These are phyloP conservation scores for Labroides dimidiatus DNA, from an alignment of 2,797 vertebrate genomes.

Conservation along the genomic window DNA sequence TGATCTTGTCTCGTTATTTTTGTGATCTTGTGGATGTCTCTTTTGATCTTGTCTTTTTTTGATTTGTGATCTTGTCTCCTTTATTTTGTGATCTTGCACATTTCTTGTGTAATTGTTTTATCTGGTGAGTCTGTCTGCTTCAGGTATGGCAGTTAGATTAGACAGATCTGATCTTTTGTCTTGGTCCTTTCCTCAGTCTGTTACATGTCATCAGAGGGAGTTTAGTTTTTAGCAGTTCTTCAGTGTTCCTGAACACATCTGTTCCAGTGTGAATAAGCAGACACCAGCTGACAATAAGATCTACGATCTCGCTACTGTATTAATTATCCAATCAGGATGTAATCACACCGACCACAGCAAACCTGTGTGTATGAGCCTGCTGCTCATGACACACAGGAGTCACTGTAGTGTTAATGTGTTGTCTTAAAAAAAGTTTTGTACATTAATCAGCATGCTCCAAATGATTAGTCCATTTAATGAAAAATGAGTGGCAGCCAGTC, in stretches of 20 bases:
- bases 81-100: no score
- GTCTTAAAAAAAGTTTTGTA: slow-evolving; percentile 35
- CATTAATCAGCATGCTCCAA: slow-evolving; percentile 40
- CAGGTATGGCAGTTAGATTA: no score
- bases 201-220: neutral
- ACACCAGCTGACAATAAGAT: slow-evolving; percentile 9
- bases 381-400: slow-evolving; percentile 12
- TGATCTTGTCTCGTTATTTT: no score
- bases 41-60: no score
- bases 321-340: slow-evolving; percentile 23
- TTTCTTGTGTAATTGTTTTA: no score
- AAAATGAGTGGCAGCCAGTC: neutral
- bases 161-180: no score
- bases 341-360: slow-evolving; percentile 12
- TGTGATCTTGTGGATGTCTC: no score
- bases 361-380: slow-evolving; percentile 18
- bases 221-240: neutral
- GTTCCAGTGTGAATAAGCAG: neutral
- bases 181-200: no score
- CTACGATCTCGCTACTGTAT: slow-evolving; percentile 4
- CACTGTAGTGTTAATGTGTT: slow-evolving; percentile 43
- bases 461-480: slow-evolving; percentile 43
- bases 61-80: no score
- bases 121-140: no score
- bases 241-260: neutral